Evolutionary conservation across 1,140 invertebrate genomes (phyloP), one percentile per base, ranked within the genome.

Genomic region (Steinernema khuongi): DNA sequence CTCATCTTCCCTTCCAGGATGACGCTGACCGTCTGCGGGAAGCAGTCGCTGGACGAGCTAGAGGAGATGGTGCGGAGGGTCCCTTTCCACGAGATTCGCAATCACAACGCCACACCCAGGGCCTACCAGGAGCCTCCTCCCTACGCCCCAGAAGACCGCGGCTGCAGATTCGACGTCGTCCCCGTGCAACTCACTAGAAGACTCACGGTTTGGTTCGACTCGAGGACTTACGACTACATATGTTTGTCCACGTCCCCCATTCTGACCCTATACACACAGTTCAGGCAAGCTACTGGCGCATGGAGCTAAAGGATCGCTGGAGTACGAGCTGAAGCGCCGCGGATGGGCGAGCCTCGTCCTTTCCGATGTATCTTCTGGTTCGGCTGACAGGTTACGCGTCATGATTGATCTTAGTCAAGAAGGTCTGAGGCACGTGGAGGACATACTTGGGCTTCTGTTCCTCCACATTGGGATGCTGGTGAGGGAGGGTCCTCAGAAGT

Each of bases 371-470:
- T n/a, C n/a, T n/a, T 0, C 89, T 0, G 89, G 90, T 68, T 89
- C 90, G 94, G 94, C 0, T 94, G 96, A 85, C 91, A 89, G 11
- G 94, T 95, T 86, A 95, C 96, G 85, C 90, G 89, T 97, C 7
- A 89, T 90, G 76, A 91, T 96, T 7, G 94, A 97, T 87, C 87
- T 98, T 28, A 96, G 94, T 0, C 92, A 94, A 85, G 91, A 94
- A 77, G 95, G 94, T 17, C 43, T 76, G 90, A 80, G 87, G 1
- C 92, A 94, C 83, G 87, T 91, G 0, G 91, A 96, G 83, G 92
- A 94, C 77, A 94, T 97, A 81, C 89, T 96, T 0, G 87, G 89
- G 30, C 85, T 94, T 66, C 41, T 86, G 87, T 82, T 87, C 70
- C 89, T 95, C 89, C 97, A 96, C 86, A 88, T 98, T 41, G 89